These are phyloP conservation scores for Scaptomyza flava DNA, from an alignment of 2,888 invertebrate genomes.

Conservation along the genomic window DNA sequence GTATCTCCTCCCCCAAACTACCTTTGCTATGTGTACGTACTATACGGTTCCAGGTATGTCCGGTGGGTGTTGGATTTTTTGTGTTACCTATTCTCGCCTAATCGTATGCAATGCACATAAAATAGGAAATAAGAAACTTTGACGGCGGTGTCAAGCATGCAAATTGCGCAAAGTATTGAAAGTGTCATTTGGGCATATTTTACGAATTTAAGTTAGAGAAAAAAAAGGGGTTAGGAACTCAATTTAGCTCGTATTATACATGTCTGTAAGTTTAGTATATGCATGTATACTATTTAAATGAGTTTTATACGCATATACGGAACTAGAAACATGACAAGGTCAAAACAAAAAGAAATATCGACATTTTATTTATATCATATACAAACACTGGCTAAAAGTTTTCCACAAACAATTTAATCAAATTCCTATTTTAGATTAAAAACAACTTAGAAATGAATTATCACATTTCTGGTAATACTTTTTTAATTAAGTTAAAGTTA, in stretches of 20 bases:
- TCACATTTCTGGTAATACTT: too few species aligned
- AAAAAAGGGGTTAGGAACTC: background rate
- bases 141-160: slow-evolving; percentile 71
- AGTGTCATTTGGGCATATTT: slow-evolving; percentile 71
- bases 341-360: slow-evolving; percentile 31
- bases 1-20: background rate
- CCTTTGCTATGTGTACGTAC: background rate
- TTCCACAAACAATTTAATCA: too few species aligned
- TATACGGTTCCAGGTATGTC: slow-evolving; percentile 10
- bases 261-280: too few species aligned
- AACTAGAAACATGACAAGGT: slow-evolving; percentile 51
- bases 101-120: slow-evolving; percentile 38
- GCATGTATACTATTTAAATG: background rate
- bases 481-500: background rate
- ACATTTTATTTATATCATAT: slow-evolving; percentile 11
- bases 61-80: slow-evolving; percentile 6
- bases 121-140: slow-evolving; percentile 36
- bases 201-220: slow-evolving; percentile 5
- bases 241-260: too few species aligned
- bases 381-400: background rate
- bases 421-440: too few species aligned
- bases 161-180: slow-evolving; percentile 67
- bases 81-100: slow-evolving; percentile 12
- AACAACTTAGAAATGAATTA: too few species aligned
- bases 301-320: slow-evolving; percentile 23